Evolutionary conservation across 2,888 invertebrate genomes (phyloP), one percentile per base, ranked within the genome.

Genomic region (Macrophya annulata): DNA sequence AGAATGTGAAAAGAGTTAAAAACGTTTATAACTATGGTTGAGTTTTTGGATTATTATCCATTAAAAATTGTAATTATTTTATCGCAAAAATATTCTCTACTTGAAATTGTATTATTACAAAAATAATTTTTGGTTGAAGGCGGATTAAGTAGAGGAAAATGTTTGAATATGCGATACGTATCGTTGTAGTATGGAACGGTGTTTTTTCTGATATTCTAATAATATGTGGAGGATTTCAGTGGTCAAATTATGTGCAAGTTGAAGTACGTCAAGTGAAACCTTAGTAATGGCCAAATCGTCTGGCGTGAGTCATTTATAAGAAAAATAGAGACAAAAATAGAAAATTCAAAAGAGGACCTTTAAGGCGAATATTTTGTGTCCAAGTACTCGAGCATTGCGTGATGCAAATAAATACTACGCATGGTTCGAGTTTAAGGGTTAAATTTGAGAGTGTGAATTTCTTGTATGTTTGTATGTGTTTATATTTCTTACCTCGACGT

Each of bases 401-500:
- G 55, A 1, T 55, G 55, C 55, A 55, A 55, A 55, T 55, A 10
- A 6, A 55, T 51, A 51, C 51, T 6, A n/a, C 17, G 55, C 5
- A 55, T 55, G 0, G 74, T 45, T 45, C 37, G 68, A 68, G 37
- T 62, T 21, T 10, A 4, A 48, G 4, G 12, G 48, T 1, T 48
- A 12, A 48, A 48, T 12, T 48, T 12, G 4, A 10, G 4, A 10
- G 48, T 3, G 4, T 48, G 48, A 3, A 62, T 62, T 68, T 68
- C 0, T 0, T 37, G 68, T 65, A 25, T 62, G 25, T 62, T 21
- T 12, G 62, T 25, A 59, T 59, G 9, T 21, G 62, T 62, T 25
- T 4, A 25, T 68, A 37, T 68, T 31, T 37, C 68, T 48, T 62
- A 93, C 93, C 88, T 93, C 93, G 21, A 90, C 88, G 85, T 94